A percentile compares a stretch with the other conserved stretches of the same genome.
These are phyloP conservation scores for Rhinopithecus roxellana DNA, from an alignment of 2,113 vertebrate species.

Conservation along the genomic window DNA sequence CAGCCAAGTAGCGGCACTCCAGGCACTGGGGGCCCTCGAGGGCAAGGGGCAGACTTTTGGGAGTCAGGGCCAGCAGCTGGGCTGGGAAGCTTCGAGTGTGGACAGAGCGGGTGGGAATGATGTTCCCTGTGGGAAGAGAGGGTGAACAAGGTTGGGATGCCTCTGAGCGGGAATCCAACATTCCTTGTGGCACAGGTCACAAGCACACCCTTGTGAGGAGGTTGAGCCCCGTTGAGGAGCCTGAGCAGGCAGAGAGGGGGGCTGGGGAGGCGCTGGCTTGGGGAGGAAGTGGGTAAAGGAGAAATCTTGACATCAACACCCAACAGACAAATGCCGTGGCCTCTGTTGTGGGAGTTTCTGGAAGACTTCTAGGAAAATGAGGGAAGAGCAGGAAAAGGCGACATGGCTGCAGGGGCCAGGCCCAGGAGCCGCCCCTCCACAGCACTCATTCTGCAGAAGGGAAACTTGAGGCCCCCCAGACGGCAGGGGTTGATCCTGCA, in stretches of 20 bases:
- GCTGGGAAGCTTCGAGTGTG: background rate
- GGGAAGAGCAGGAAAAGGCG: background rate
- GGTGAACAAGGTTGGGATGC: background rate
- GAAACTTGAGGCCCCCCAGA: background rate
- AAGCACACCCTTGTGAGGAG: background rate
- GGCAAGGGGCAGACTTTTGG: background rate
- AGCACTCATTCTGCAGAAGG: background rate
- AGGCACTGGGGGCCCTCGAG: rapidly evolving
- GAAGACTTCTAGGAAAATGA: background rate
- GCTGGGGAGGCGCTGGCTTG: background rate
- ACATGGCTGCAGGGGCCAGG: background rate
- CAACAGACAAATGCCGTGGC: background rate
- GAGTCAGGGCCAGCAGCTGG: background rate
- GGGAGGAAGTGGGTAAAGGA: slow-evolving; percentile 51
- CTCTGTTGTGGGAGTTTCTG: background rate
- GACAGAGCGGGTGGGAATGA: background rate
- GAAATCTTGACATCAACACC: background rate
- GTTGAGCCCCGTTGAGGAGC: background rate
- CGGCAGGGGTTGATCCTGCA: background rate
- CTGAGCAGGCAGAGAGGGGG: background rate
- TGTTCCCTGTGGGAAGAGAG: background rate
- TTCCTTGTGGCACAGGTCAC: background rate
- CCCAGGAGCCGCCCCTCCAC: background rate
- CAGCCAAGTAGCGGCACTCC: background rate
- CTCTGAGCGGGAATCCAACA: background rate